These are phyloP conservation scores for Zaprionus camerounensis DNA, from an alignment of 1,140 invertebrate species.

Conservation along the genomic window DNA sequence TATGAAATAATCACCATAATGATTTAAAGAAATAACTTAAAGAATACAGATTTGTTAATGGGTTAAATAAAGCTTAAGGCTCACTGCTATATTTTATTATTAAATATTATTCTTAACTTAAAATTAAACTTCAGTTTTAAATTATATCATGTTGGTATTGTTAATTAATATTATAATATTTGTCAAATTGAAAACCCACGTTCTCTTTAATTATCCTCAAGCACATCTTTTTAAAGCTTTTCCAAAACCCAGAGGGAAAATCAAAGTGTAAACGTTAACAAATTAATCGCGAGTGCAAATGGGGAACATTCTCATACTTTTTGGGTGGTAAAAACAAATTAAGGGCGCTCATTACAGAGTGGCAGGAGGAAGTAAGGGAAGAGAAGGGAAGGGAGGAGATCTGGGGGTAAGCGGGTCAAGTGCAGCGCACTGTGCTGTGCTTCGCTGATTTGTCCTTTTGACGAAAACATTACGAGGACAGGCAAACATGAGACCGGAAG, in stretches of 20 bases:
- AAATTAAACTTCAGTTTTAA: too few relatives aligned
- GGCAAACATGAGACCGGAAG: slow-evolving; percentile 36
- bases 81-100: too few relatives aligned
- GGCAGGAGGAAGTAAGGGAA: neutral
- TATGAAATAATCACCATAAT: neutral
- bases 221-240: neutral
- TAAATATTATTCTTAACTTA: too few relatives aligned
- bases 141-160: too few relatives aligned
- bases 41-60: too few relatives aligned
- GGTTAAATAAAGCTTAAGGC: neutral
- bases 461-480: slow-evolving; percentile 61
- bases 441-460: slow-evolving; percentile 52
- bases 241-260: neutral
- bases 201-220: neutral
- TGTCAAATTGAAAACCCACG: too few relatives aligned
- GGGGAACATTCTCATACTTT: slow-evolving; percentile 13
- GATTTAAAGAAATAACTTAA: too few relatives aligned
- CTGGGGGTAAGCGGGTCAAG: slow-evolving; percentile 26
- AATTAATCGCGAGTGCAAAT: slow-evolving; percentile 35
- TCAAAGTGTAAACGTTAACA: slow-evolving; percentile 37
- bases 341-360: slow-evolving; percentile 42
- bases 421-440: slow-evolving; percentile 28
- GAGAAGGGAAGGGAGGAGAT: too few relatives aligned
- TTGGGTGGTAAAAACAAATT: slow-evolving; percentile 36
- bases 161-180: too few relatives aligned